A percentile compares a stretch with the other conserved stretches of the same genome.
Evolutionary conservation across 1,140 invertebrate genomes (phyloP).

Genomic region (Amyelois transitella): DNA sequence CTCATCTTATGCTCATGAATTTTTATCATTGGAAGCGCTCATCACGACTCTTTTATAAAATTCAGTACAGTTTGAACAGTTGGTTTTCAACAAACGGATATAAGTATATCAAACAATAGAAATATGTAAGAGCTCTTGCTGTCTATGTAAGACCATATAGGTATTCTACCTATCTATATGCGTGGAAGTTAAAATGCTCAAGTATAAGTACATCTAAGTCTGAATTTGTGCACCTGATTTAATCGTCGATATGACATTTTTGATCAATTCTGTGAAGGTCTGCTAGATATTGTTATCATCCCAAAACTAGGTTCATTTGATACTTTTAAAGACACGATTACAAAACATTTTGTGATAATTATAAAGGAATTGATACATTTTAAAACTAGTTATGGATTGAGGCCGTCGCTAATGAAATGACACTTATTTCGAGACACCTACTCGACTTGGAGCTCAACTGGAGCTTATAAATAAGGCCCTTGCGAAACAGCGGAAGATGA

Average conservation of each 20-base stretch:
- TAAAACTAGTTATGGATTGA: conserved; percentile 28
- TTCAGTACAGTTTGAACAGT: background rate
- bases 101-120: background rate
- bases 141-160: no score
- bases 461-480: background rate
- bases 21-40: no score
- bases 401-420: conserved; percentile 20
- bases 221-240: background rate
- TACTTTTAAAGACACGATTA: background rate
- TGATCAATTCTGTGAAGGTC: background rate
- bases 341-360: background rate
- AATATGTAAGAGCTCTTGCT: background rate
- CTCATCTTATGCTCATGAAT: background rate
- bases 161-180: no score
- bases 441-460: background rate
- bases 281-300: background rate
- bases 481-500: background rate
- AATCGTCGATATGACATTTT: no score
- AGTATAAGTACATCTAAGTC: background rate
- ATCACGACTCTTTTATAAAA: background rate
- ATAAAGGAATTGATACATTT: background rate
- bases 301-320: background rate
- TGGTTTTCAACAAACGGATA: background rate
- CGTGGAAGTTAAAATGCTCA: background rate
- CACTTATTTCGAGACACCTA: background rate